A percentile compares a stretch with the other conserved stretches of the same genome.
Evolutionary conservation across 2,113 vertebrate genomes (phyloP).

Genomic region (Dipodomys merriami): DNA sequence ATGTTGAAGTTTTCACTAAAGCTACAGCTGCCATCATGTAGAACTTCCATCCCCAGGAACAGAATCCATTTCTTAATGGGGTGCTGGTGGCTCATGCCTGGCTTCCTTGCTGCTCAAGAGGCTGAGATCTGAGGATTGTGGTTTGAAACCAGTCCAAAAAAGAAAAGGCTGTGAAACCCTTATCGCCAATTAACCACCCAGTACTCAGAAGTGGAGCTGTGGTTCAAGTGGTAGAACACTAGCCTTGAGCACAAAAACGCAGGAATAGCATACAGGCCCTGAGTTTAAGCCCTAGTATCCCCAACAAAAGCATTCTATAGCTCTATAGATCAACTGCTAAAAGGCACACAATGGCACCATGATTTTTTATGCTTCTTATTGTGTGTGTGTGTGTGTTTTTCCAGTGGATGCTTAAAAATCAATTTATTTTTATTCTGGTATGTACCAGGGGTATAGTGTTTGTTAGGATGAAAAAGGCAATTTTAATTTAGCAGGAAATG

Average conservation of each 20-base stretch:
- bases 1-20: background rate
- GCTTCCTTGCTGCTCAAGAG: too few species aligned
- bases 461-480: conserved; percentile 71
- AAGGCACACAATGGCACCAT: conserved; percentile 31
- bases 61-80: background rate
- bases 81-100: too few species aligned
- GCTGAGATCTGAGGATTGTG: too few species aligned
- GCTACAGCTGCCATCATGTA: background rate
- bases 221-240: too few species aligned
- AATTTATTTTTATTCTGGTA: conserved; percentile 75
- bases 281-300: too few species aligned
- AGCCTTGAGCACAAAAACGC: too few species aligned
- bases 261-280: too few species aligned
- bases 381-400: background rate
- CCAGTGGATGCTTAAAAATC: conserved; percentile 72
- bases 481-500: conserved; percentile 78
- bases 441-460: conserved; percentile 66
- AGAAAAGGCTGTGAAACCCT: too few species aligned
- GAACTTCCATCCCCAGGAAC: background rate
- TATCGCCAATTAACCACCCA: too few species aligned
- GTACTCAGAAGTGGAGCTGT: too few species aligned
- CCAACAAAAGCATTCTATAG: background rate
- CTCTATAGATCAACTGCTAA: conserved; percentile 14
- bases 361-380: conserved; percentile 59
- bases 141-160: too few species aligned